Evolutionary conservation across 2,113 vertebrate genomes (phyloP).

Genomic region (Penelope pileata): DNA sequence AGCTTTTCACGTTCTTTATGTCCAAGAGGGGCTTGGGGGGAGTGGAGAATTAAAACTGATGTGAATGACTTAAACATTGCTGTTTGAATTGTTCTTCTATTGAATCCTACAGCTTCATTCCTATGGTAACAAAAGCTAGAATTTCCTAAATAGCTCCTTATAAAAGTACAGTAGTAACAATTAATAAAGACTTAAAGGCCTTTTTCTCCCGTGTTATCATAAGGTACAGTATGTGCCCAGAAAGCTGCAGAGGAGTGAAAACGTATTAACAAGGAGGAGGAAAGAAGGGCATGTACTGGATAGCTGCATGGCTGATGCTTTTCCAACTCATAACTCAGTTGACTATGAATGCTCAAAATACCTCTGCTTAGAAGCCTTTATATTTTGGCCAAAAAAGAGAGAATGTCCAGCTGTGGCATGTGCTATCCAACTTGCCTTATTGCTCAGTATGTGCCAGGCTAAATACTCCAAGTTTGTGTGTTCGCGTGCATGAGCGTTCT

Average conservation of each 20-base stretch:
- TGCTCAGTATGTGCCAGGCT: background rate
- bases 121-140: slow-evolving; percentile 37
- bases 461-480: background rate
- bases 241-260: background rate
- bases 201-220: background rate
- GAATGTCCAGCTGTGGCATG: background rate
- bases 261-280: background rate
- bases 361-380: background rate
- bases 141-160: slow-evolving; percentile 37
- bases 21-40: background rate
- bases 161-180: slow-evolving; percentile 1
- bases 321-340: background rate
- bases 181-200: slow-evolving; percentile 14
- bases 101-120: slow-evolving; percentile 35
- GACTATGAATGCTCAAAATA: background rate
- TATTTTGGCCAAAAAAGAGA: background rate
- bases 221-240: background rate
- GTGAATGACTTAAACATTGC: background rate
- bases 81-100: background rate
- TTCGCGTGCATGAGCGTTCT: background rate
- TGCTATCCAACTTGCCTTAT: background rate
- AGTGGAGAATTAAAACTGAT: background rate
- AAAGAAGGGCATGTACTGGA: background rate
- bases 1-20: background rate
- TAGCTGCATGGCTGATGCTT: background rate